phyloP scores from a whole-genome alignment of 1,140 invertebrate species.

The Rhyacophila brunnea region DNA sequence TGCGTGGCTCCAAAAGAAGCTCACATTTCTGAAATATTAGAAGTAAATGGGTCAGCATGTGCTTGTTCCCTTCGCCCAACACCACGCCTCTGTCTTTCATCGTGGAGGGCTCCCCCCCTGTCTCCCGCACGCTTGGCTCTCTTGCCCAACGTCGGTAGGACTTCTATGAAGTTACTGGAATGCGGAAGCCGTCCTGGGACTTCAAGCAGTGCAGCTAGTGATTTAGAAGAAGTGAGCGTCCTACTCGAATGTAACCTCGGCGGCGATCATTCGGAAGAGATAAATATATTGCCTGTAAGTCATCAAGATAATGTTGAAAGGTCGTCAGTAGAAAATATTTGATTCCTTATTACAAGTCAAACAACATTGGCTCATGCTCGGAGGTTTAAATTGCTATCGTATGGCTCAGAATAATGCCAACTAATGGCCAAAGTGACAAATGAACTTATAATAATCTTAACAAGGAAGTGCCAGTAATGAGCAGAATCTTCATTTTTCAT shows the following conservation, averaged over 20 bases:
- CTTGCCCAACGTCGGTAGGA: constrained; percentile 16
- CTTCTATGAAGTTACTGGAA: not conserved
- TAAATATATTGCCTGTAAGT: constrained; percentile 30
- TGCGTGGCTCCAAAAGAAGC: constrained; percentile 28
- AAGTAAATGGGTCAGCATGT: constrained; percentile 17
- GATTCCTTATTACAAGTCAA: no score
- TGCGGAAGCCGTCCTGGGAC: constrained; percentile 4
- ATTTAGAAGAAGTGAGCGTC: constrained; percentile 17
- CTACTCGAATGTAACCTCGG: constrained; percentile 29
- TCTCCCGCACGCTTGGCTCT: constrained; percentile 22
- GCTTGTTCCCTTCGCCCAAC: constrained; percentile 29
- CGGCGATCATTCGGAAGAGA: constrained; percentile 24
- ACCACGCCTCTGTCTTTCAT: constrained; percentile 9
- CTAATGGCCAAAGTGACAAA: no score
- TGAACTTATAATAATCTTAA: no score
- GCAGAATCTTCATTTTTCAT: no score
- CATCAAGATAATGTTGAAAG: not conserved
- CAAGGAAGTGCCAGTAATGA: no score
- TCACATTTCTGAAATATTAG: constrained; percentile 27
- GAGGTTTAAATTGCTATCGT: no score
- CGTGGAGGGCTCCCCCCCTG: constrained; percentile 31
- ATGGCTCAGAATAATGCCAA: no score
- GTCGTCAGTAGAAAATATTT: no score
- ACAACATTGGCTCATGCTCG: no score
- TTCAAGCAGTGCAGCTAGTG: not conserved